Base-by-base conservation (phyloP, 1,140 invertebrate species). In the Camponotus pennsylvanicus region DNA sequence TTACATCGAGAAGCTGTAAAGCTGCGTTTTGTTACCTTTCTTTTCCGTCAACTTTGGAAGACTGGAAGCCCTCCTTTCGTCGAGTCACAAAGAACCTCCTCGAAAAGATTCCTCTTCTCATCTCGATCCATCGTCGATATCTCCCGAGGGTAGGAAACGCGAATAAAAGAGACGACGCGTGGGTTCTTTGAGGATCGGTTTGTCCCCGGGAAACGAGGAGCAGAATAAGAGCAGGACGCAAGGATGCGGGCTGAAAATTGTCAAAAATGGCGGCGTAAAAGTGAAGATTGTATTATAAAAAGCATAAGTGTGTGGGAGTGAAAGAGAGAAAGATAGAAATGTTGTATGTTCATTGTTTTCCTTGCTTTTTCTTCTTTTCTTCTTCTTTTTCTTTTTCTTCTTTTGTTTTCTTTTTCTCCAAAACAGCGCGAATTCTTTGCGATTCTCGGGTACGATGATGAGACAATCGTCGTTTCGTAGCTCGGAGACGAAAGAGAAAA, bases 381-480 rank as follows among this genome's bases (percentile, higher is more conserved):
- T 71, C 84, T 52, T 73, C n/a, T n/a, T 69, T 45, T 59, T 37
- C 52, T 85, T 71, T 87, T 52, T 73, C 27, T 85, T 71, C 84
- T 52, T 73, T 61, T 40, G 0, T 57, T 66, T 83, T 32, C 13
- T 15, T 21, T 78, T 75, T 45, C 59, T 37, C 57, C 32, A 34
- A 75, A 59, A 71, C 27, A 49, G 37, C 37, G 27, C 71, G 57
- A 18, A 42, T 87, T 71, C 37, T 75, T 85, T 45, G 57, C 73
- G 82, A 86, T 88, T 73, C 78, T 90, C 89, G 86, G 90, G 57
- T 77, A 88, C 86, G 86, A 66, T 88, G 89, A 88, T 13, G 42
- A 5, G 42, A 5, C 66, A 27, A 27, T 2, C 11, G 18, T 34
- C 18, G 55, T 75, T 49, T 45, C 32, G 42, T 8, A 63, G 11